Conservation (phyloP, 2,888 invertebrate genomes). For the Rhingia campestris region DNA sequence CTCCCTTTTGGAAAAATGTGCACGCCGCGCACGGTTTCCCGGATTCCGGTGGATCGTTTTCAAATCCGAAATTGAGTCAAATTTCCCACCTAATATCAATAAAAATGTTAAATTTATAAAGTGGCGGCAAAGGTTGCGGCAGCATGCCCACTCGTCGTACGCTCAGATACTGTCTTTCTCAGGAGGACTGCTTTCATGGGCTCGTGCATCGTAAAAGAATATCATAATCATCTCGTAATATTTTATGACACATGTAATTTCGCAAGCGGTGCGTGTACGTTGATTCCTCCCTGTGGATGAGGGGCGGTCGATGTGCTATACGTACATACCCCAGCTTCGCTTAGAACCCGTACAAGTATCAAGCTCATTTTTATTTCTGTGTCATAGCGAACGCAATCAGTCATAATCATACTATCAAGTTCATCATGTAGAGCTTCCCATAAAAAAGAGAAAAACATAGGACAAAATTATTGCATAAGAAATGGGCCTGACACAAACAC, state of each 20-base stretch:
- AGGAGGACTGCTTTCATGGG: conserved; percentile 51
- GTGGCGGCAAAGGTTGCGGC: conserved; percentile 47
- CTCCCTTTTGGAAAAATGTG: conserved; percentile 12
- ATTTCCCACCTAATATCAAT: conserved; percentile 69
- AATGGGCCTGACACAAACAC: conserved; percentile 24
- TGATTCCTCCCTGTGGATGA: conserved; percentile 14
- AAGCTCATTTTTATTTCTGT: conserved; percentile 18
- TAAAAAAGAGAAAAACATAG: conserved; percentile 9
- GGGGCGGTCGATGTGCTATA: background rate
- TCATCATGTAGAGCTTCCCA: conserved; percentile 42
- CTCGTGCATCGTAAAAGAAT: conserved; percentile 78
- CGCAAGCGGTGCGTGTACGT: conserved; percentile 63
- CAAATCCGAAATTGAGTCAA: conserved; percentile 67
- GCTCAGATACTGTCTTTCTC: conserved; percentile 24
- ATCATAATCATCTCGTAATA: conserved; percentile 79
- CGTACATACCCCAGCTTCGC: background rate
- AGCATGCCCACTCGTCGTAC: conserved; percentile 16
- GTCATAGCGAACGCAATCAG: conserved; percentile 65
- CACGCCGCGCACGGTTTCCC: background rate
- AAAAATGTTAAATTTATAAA: conserved; percentile 67
- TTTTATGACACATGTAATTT: conserved; percentile 76
- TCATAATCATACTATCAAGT: conserved; percentile 63
- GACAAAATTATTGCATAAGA: conserved; percentile 35
- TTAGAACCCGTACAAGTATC: conserved; percentile 42
- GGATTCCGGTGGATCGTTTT: conserved; percentile 49